Conservation (phyloP, 2,113 vertebrate genomes). For the Nannospalax galili region DNA sequence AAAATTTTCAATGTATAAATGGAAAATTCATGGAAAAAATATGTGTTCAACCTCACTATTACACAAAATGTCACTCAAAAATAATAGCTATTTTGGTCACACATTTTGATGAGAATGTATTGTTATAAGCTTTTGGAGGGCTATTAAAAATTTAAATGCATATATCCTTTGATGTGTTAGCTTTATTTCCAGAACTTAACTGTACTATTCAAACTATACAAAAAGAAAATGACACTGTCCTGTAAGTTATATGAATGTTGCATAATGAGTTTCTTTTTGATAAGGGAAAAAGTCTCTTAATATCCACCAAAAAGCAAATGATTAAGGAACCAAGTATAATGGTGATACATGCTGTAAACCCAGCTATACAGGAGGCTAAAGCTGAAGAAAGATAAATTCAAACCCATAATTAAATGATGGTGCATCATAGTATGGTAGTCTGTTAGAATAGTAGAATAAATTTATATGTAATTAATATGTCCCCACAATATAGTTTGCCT, state of each 20-base stretch:
- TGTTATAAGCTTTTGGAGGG: neutral
- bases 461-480: neutral
- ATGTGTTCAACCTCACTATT: neutral
- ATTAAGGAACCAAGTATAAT: too few relatives aligned
- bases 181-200: neutral
- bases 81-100: neutral
- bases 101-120: neutral
- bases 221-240: neutral
- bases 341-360: too few relatives aligned
- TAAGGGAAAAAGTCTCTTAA: neutral
- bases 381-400: too few relatives aligned
- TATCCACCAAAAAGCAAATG: neutral
- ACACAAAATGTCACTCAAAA: neutral
- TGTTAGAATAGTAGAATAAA: neutral
- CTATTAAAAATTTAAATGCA: neutral
- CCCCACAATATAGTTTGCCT: neutral
- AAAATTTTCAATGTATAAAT: neutral
- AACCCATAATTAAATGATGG: neutral
- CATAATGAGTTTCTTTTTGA: neutral
- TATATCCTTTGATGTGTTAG: neutral
- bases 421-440: neutral
- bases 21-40: neutral
- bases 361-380: too few relatives aligned
- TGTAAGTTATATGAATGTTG: neutral
- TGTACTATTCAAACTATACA: neutral